Evolutionary conservation across 2,797 vertebrate species (phyloP).

Genomic region (Gobio occitaniae): DNA sequence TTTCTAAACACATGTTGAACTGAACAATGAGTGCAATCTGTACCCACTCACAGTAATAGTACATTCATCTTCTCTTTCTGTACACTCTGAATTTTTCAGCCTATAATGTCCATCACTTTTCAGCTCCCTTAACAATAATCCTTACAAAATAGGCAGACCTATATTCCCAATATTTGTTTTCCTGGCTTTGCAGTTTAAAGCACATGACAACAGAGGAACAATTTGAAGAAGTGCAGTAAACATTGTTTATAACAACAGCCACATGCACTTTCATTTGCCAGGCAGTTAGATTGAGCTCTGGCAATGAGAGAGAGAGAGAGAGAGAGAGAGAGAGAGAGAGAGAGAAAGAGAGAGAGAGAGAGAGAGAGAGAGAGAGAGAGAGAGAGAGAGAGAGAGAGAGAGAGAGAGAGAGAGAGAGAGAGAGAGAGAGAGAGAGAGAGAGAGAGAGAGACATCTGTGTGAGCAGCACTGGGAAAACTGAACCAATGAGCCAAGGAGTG

Average conservation of each 20-base stretch:
- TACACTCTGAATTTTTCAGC: background rate
- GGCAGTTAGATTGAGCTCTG: too few species aligned
- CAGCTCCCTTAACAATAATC: background rate
- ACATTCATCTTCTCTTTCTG: constrained; percentile 18
- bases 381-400: constrained; percentile 28
- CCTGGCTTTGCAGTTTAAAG: background rate
- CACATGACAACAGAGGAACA: background rate
- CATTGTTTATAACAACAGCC: background rate
- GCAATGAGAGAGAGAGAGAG: background rate
- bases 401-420: background rate
- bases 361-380: too few species aligned
- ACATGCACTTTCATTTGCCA: background rate
- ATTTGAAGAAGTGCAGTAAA: constrained; percentile 21
- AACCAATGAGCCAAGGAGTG: constrained; percentile 29
- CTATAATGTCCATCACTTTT: background rate
- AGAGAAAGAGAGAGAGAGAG: background rate
- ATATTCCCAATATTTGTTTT: constrained; percentile 12
- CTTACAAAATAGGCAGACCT: background rate
- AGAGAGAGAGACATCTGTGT: constrained; percentile 37
- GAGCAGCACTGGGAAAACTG: constrained; percentile 13
- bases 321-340: background rate
- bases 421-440: background rate
- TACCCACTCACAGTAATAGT: background rate
- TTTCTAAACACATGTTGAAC: background rate
- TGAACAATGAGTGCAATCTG: background rate